These are phyloP conservation scores for Phymastichus coffea DNA, from an alignment of 1,140 invertebrate genomes.

Conservation along the genomic window DNA sequence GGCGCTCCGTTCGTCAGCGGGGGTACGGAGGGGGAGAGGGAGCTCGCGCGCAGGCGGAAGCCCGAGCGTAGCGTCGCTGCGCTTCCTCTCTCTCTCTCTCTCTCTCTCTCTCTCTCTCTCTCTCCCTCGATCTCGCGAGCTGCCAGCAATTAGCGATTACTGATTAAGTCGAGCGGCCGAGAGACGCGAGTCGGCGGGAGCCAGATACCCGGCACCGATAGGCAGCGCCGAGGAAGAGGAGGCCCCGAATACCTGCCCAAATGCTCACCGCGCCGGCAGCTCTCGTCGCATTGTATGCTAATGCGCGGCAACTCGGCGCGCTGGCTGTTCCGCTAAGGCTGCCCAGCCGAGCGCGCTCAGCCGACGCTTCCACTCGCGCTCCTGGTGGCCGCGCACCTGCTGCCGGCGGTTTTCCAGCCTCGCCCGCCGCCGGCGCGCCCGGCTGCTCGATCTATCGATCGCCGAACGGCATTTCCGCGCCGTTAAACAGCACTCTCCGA, in stretches of 20 bases:
- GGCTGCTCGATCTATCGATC: too few species aligned
- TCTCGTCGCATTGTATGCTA: conserved; percentile 53
- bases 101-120: conserved; percentile 30
- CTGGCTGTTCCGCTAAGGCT: conserved; percentile 11
- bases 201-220: conserved; percentile 45
- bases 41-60: too few species aligned
- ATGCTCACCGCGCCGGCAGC: conserved; percentile 41
- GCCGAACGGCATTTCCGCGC: too few species aligned
- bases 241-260: conserved; percentile 43
- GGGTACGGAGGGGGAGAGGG: too few species aligned
- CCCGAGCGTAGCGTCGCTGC: too few species aligned
- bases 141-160: conserved; percentile 57
- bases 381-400: too few species aligned
- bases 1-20: too few species aligned
- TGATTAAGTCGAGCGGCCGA: conserved; percentile 56
- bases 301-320: conserved; percentile 34
- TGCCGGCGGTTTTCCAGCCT: conserved; percentile 2
- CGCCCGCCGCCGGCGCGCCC: too few species aligned
- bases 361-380: not conserved
- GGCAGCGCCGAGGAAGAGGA: conserved; percentile 38
- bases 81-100: conserved; percentile 26
- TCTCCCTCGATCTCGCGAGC: conserved; percentile 51
- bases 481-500: too few species aligned
- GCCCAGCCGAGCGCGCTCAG: not conserved
- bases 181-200: conserved; percentile 37